phyloP scores from a whole-genome alignment of 2,113 vertebrate genomes.

The Chaetura pelagica region DNA sequence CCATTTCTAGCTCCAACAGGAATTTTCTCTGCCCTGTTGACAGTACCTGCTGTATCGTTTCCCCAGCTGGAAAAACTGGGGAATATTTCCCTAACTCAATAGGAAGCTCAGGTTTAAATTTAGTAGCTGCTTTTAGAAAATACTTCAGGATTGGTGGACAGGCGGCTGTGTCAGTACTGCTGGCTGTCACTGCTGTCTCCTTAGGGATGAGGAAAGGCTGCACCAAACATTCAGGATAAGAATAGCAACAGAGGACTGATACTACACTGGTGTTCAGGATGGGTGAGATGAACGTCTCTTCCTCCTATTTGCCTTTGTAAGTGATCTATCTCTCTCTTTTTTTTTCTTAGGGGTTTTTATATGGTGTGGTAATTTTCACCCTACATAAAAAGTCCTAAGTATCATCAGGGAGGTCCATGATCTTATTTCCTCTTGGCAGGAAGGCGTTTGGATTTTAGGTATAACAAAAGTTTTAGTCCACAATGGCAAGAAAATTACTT shows the following conservation, averaged over 20 bases:
- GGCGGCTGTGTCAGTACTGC: neutral
- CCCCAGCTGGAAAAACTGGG: neutral
- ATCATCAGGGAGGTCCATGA: neutral
- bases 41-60: neutral
- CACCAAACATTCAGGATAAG: neutral
- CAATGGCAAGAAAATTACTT: neutral
- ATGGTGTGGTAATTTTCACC: neutral
- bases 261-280: neutral
- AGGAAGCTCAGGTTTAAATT: slow-evolving; percentile 1
- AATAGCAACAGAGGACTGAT: slow-evolving; percentile 11
- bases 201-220: neutral
- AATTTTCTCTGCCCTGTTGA: neutral
- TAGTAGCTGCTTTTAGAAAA: slow-evolving; percentile 8
- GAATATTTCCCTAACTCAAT: neutral
- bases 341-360: neutral
- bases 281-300: neutral
- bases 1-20: neutral
- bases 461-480: neutral
- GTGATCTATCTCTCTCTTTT: neutral
- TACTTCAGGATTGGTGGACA: neutral
- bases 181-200: neutral
- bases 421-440: neutral
- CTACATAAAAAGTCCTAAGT: neutral
- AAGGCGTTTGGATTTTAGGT: neutral
- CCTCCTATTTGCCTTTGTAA: neutral